Base-by-base conservation (phyloP, 2,888 invertebrate species). In the Sesia apiformis region DNA sequence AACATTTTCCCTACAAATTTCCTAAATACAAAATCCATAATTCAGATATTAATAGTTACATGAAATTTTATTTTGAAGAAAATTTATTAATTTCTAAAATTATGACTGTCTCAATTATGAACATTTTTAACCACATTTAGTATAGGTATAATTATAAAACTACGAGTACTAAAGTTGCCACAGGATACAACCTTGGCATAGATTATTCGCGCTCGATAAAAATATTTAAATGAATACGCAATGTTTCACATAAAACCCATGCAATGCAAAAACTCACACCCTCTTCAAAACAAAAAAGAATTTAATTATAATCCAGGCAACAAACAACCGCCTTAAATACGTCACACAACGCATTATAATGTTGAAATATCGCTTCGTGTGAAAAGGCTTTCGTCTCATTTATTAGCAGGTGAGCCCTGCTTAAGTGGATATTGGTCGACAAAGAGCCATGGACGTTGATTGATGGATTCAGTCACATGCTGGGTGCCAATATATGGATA, bases 361-460 rank as follows among this genome's bases (percentile, higher is more conserved):
- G 38, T 38, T 38, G 50, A 50, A 52, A 52, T 40, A 52, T 52
- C 7, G 52, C 40, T 52, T 52, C 8, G 56, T 56, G 58, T 61
- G 54, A 63, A 67, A 66, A 66, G 63, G 60, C 56, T 62, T 65
- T 62, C 63, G 57, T 63, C 66, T 69, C 74, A 72, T 74, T 72
- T 70, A 72, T 68, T 66, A 61, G 64, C 74, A 78, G 76, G 76
- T 77, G 72, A 70, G 64, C 63, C 62, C 62, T 63, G 67, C 69
- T 73, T 72, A 69, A 76, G 69, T 74, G 76, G 76, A 71, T 74
- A 77, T 75, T 73, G 76, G 76, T 69, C 74, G 66, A 76, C 74
- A 79, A 76, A 75, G 72, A 61, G 60, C 55, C 56, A 50, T 23
- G 57, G 79, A 78, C 81, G 59, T 74, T 82, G 83, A 82, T 82